Conservation (phyloP, 1,140 invertebrate species). For the Thaumatotibia leucotreta region DNA sequence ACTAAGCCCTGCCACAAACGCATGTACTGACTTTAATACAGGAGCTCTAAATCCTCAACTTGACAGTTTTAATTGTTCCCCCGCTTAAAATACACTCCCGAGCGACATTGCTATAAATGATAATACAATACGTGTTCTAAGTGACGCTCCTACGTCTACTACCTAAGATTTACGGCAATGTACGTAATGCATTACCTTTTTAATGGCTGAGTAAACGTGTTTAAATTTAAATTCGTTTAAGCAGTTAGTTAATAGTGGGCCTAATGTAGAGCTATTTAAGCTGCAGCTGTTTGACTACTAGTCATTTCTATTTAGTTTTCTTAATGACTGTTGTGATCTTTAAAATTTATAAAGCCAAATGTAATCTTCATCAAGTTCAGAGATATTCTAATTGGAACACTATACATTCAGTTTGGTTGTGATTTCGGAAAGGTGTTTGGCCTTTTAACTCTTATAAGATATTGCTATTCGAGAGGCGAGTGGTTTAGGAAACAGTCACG, state of each 20-base stretch:
- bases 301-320: conserved; percentile 2
- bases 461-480: not conserved
- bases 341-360: not conserved
- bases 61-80: conserved; percentile 13
- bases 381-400: not conserved
- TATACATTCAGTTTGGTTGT: not conserved
- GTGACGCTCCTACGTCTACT: conserved; percentile 1
- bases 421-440: not conserved
- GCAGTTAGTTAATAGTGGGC: conserved; percentile 5
- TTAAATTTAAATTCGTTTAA: conserved; percentile 11
- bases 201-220: conserved; percentile 7
- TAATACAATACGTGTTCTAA: conserved; percentile 4
- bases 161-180: conserved; percentile 6
- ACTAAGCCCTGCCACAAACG: not conserved
- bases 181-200: not conserved
- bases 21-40: not conserved
- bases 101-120: conserved; percentile 11
- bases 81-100: conserved; percentile 5
- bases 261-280: not conserved
- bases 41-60: conserved; percentile 6
- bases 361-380: not conserved
- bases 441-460: not conserved
- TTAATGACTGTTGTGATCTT: not conserved
- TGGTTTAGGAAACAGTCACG: no score
- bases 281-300: conserved; percentile 5